Evolutionary conservation across 1,140 invertebrate species (phyloP).

Genomic region (Thaumatotibia leucotreta): DNA sequence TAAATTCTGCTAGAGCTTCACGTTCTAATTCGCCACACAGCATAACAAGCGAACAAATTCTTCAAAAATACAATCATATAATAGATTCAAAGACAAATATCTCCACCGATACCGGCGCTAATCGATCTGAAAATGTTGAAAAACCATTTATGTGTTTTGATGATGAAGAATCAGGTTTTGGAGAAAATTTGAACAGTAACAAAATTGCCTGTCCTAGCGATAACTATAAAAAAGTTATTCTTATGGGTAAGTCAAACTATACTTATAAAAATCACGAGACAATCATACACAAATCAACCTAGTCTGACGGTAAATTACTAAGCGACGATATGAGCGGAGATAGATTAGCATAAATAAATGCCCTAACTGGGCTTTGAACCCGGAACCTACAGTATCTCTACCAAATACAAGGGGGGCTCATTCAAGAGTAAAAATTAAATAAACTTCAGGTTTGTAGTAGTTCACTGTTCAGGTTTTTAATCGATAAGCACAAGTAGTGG

Average conservation of each 20-base stretch:
- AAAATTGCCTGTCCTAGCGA: slow-evolving; percentile 63
- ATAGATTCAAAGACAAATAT: slow-evolving; percentile 54
- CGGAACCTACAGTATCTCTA: no score
- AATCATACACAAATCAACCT: no score
- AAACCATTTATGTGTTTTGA: slow-evolving; percentile 61
- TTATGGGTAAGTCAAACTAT: slow-evolving; percentile 60
- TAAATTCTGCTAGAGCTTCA: slow-evolving; percentile 34
- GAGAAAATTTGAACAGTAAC: slow-evolving; percentile 59
- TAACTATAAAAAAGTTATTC: slow-evolving; percentile 61
- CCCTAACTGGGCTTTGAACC: no score
- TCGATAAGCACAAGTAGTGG: no score
- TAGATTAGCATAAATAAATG: no score
- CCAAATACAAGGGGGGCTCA: no score
- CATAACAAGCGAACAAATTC: slow-evolving; percentile 46
- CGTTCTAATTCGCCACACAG: slow-evolving; percentile 39
- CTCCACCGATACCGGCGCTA: slow-evolving; percentile 28
- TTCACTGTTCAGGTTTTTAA: no score
- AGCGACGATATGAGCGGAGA: no score
- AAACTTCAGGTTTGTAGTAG: no score
- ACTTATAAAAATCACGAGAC: no score
- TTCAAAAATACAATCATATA: slow-evolving; percentile 52
- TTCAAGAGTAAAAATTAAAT: no score
- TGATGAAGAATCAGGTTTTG: slow-evolving; percentile 64
- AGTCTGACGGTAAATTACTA: no score
- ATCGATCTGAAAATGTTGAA: slow-evolving; percentile 42